A percentile compares a stretch with the other conserved stretches of the same genome.
Conservation (phyloP, 2,888 invertebrate species). For the Lasius platythorax region DNA sequence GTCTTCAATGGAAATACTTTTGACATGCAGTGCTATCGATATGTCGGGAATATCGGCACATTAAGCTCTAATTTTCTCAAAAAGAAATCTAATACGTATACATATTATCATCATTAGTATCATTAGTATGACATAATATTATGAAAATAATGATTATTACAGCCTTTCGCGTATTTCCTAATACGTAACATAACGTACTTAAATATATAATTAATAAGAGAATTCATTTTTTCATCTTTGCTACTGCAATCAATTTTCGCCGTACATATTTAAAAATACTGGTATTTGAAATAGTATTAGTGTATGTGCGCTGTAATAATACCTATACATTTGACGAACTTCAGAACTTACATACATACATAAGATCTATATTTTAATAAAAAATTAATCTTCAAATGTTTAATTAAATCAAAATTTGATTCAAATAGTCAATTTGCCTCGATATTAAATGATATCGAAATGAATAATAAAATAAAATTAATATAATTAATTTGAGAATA, state of each 20-base stretch:
- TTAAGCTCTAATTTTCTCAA: constrained; percentile 65
- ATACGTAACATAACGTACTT: neutral
- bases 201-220: neutral
- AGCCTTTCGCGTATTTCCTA: neutral
- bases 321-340: neutral
- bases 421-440: neutral
- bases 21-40: constrained; percentile 55
- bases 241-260: too few species aligned
- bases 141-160: constrained; percentile 4
- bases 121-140: neutral
- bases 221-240: neutral
- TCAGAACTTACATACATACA: neutral
- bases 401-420: neutral
- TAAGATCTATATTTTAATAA: neutral
- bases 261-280: too few species aligned
- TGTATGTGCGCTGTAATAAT: neutral
- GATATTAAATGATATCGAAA: too few species aligned
- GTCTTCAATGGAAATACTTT: neutral
- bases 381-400: neutral
- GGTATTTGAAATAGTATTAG: too few species aligned
- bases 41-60: constrained; percentile 61
- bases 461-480: too few species aligned
- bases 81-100: constrained; percentile 44
- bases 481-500: too few species aligned
- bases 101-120: neutral